A percentile compares a stretch with the other conserved stretches of the same genome.
Conservation (phyloP, 1,140 invertebrate species). For the Zophobas atratus region DNA sequence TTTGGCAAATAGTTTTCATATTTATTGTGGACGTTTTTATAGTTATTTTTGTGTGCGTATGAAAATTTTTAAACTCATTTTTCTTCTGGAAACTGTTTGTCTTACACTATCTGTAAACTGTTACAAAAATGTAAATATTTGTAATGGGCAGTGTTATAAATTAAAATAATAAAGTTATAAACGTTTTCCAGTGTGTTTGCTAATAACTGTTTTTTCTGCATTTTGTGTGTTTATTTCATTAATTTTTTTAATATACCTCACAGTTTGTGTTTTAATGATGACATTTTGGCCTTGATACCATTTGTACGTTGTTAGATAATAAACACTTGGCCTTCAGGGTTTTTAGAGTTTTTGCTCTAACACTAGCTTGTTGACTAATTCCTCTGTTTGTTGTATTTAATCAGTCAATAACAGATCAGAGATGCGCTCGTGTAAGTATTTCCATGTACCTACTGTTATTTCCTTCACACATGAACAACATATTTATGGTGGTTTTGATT, state of each 20-base stretch:
- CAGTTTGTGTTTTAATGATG: slow-evolving; percentile 6
- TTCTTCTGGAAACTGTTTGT: slow-evolving; percentile 49
- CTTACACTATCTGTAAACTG: slow-evolving; percentile 47
- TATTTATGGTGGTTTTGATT: slow-evolving; percentile 55
- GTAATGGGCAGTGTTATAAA: slow-evolving; percentile 55
- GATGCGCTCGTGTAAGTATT: slow-evolving; percentile 33
- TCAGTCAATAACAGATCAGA: slow-evolving; percentile 1
- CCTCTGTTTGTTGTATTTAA: slow-evolving; percentile 29
- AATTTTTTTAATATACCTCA: slow-evolving; percentile 42
- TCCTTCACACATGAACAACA: background rate
- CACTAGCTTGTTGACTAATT: slow-evolving; percentile 39
- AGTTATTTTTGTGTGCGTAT: slow-evolving; percentile 30
- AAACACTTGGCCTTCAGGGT: slow-evolving; percentile 14
- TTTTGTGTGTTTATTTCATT: slow-evolving; percentile 17
- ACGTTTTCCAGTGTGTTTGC: slow-evolving; percentile 45
- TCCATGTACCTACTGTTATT: slow-evolving; percentile 3
- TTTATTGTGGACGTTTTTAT: slow-evolving; percentile 37
- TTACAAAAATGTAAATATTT: slow-evolving; percentile 53
- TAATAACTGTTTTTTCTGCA: slow-evolving; percentile 39
- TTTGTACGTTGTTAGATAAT: slow-evolving; percentile 18
- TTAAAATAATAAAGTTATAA: slow-evolving; percentile 52
- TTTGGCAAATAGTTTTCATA: slow-evolving; percentile 53
- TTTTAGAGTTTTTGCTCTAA: slow-evolving; percentile 22
- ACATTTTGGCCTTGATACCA: slow-evolving; percentile 4
- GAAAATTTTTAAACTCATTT: slow-evolving; percentile 2